Evolutionary conservation across 37 sponge, comb jelly and placozoan species (phyloP).

Genomic region (Dysidea cf. avara): DNA sequence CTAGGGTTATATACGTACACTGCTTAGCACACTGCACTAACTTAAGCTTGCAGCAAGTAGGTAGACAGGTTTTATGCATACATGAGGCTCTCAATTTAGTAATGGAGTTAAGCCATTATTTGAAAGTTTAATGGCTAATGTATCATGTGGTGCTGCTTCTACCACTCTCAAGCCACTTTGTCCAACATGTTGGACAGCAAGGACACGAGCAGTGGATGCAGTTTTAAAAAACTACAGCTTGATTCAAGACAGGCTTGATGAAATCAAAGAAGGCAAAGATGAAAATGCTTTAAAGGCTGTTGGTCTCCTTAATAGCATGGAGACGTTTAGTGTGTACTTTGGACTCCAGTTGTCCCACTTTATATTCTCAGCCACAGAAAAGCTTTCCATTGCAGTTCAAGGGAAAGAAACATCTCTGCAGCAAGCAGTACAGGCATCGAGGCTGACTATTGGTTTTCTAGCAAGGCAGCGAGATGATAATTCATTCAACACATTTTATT

Average conservation of each 20-base stretch:
- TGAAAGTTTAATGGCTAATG: too few species aligned
- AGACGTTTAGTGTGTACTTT: not conserved
- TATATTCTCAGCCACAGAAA: constrained; percentile 4
- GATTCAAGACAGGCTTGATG: constrained; percentile 9
- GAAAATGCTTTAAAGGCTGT: constrained; percentile 38
- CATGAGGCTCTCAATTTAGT: constrained; percentile 44
- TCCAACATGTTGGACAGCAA: constrained; percentile 43
- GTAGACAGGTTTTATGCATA: constrained; percentile 6
- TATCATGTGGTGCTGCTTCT: too few species aligned
- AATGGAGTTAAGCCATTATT: constrained; percentile 1
- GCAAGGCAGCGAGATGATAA: constrained; percentile 26
- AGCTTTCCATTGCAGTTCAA: constrained; percentile 15
- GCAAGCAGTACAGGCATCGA: constrained; percentile 11
- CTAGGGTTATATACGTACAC: constrained; percentile 44
- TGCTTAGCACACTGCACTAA: constrained; percentile 64
- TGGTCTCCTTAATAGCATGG: constrained; percentile 19
- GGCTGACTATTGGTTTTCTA: constrained; percentile 1
- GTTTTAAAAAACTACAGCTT: constrained; percentile 33
- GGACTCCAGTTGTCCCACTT: constrained; percentile 3
- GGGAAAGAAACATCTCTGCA: constrained; percentile 7
- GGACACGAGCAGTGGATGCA: constrained; percentile 16
- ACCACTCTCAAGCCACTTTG: constrained; percentile 29
- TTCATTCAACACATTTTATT: constrained; percentile 30
- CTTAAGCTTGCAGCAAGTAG: constrained; percentile 40
- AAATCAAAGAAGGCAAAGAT: constrained; percentile 15